Base-by-base conservation (phyloP, 2,888 invertebrate species). In the Portevinia maculata region DNA sequence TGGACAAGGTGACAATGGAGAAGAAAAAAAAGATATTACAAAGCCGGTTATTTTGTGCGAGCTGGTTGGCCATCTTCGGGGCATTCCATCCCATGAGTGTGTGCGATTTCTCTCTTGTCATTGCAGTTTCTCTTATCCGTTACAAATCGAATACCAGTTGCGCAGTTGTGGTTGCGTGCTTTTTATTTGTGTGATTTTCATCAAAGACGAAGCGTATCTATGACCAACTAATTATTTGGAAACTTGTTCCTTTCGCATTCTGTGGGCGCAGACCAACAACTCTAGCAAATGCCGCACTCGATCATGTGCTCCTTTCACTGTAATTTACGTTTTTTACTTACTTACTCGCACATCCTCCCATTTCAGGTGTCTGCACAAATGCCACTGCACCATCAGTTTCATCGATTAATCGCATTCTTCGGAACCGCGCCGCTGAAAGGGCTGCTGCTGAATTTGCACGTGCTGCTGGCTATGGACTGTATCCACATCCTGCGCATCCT, bases 321-420 rank as follows among this genome's bases (percentile, higher is more conserved):
- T 50, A 70, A 75, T 71, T 71, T 55, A 34, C 9, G 37, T 41
- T 24, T 57, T 46, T 30, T 60, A 39, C 52, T 3, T 52, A 9
- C 5, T 59, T 1, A 19, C 13, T 28, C 19, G n/a, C 15, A 34
- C 44, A 30, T 57, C 30, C 17, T 46, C 6, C n/a, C 39, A 88
- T 87, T 87, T 90, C 92, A 98, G 98, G 96, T 86, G 97, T 99
- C 6, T 99, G 99, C 91, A 97, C 97, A 41, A 97, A 97, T 89
- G 96, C 96, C 59, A 98, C 98, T 17, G 98, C 99, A 0, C 99
- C 99, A 0, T 98, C 98, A 59, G 98, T 99, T 2, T 98, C 98
- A 87, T 98, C 98, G 85, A 99, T 99, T 90, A 99, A 98, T 91
- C 94, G 99, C 87, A 99, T 99, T 88, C 92, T 99, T 65, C 92